Conservation (phyloP, 2,113 vertebrate genomes). For the Ivindomyrus marchei region DNA sequence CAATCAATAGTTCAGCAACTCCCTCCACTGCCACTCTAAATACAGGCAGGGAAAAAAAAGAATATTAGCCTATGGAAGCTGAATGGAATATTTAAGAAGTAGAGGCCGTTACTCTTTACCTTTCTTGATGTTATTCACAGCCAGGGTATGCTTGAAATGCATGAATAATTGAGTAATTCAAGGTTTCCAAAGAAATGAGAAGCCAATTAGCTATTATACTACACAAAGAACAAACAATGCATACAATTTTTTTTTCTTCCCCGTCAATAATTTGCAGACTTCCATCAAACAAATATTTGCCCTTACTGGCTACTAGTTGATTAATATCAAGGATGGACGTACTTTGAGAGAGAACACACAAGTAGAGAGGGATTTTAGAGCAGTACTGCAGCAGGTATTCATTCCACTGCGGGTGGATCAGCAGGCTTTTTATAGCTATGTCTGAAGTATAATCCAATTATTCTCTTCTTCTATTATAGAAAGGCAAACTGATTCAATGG, state of each 20-base stretch:
- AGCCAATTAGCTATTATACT: not conserved
- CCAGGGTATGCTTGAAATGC: not conserved
- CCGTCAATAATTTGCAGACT: not conserved
- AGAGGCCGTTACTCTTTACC: not conserved
- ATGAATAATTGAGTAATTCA: not conserved
- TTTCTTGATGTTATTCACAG: not conserved
- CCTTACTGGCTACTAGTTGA: not conserved
- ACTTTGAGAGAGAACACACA: not conserved
- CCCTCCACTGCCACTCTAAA: not conserved
- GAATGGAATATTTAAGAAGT: not conserved
- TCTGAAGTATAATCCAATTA: conserved; percentile 23
- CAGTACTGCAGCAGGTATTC: not conserved
- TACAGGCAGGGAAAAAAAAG: not conserved
- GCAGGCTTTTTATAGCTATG: conserved; percentile 16
- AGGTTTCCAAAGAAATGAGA: not conserved
- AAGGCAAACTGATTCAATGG: conserved; percentile 23
- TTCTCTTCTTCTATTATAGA: conserved; percentile 14
- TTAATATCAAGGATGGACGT: not conserved
- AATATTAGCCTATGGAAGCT: not conserved
- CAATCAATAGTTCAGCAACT: conserved; percentile 6
- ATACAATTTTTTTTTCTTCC: not conserved
- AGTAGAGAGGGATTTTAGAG: not conserved
- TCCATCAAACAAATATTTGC: not conserved
- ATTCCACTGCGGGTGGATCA: not conserved
- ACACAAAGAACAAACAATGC: not conserved